Conservation (phyloP, 2,113 vertebrate genomes). For the Antechinus flavipes region DNA sequence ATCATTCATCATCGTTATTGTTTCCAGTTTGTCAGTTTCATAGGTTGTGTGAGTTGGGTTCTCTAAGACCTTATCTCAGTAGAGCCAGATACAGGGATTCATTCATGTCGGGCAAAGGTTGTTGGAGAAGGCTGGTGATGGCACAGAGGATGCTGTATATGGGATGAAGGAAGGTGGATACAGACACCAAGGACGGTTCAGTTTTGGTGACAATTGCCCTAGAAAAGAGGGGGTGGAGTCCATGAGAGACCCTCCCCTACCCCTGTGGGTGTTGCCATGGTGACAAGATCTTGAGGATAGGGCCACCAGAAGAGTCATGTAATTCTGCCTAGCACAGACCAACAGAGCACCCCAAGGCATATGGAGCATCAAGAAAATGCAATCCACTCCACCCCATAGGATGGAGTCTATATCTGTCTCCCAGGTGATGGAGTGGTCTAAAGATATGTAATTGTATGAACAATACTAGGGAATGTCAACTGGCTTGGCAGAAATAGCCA, state of each 20-base stretch:
- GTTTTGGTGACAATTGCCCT: neutral
- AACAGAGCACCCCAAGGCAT: neutral
- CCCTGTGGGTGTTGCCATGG: neutral
- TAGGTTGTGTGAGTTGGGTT: neutral
- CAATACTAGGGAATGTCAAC: neutral
- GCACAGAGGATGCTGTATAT: neutral
- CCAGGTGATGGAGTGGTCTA: neutral
- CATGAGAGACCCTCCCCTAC: neutral
- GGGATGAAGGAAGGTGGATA: neutral
- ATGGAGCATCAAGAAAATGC: neutral
- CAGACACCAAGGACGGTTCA: neutral
- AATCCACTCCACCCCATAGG: no score
- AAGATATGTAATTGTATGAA: neutral
- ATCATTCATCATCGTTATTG: conserved; percentile 34
- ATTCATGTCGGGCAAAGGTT: neutral
- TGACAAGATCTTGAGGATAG: neutral
- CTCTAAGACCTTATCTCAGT: conserved; percentile 6
- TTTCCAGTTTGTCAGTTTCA: conserved; percentile 39
- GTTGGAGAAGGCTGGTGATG: neutral
- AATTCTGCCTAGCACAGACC: neutral
- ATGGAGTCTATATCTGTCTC: neutral
- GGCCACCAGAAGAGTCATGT: neutral
- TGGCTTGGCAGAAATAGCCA: neutral
- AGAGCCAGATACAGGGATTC: neutral
- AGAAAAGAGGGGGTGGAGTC: neutral